Evolutionary conservation across 2,888 invertebrate genomes (phyloP).

Genomic region (Catotricha subobsoleta): DNA sequence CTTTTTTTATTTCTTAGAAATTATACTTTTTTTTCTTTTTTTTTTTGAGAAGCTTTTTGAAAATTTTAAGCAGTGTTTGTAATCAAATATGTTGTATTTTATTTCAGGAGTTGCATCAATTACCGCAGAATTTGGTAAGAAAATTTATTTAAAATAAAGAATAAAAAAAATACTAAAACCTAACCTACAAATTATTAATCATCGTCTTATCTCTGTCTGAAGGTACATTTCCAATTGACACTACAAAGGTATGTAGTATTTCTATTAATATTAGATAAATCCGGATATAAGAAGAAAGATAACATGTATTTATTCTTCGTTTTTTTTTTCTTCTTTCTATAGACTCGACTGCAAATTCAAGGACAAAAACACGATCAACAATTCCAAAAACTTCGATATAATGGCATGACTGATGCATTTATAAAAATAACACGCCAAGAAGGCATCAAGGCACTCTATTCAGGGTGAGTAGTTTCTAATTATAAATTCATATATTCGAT

Average conservation of each 20-base stretch:
- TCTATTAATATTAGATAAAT: neutral
- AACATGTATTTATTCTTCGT: too few species aligned
- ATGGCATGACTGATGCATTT: slow-evolving; percentile 85
- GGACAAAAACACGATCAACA: slow-evolving; percentile 69
- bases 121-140: slow-evolving; percentile 79
- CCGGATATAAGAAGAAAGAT: too few species aligned
- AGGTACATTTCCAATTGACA: slow-evolving; percentile 95
- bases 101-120: slow-evolving; percentile 53
- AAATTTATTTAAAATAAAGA: neutral
- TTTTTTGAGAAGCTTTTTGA: neutral
- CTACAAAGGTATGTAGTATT: slow-evolving; percentile 43
- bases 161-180: slow-evolving; percentile 3
- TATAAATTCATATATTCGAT: neutral
- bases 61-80: neutral
- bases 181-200: slow-evolving; percentile 2
- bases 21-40: too few species aligned
- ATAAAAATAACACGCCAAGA: slow-evolving; percentile 72
- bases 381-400: slow-evolving; percentile 58
- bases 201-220: slow-evolving; percentile 15
- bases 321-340: neutral
- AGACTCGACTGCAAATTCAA: slow-evolving; percentile 79
- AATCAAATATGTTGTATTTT: neutral
- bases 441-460: slow-evolving; percentile 70
- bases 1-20: too few species aligned
- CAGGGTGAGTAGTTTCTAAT: slow-evolving; percentile 41